A percentile compares a stretch with the other conserved stretches of the same genome.
phyloP scores from a whole-genome alignment of 2,888 invertebrate genomes.

The Frankliniella intonsa region DNA sequence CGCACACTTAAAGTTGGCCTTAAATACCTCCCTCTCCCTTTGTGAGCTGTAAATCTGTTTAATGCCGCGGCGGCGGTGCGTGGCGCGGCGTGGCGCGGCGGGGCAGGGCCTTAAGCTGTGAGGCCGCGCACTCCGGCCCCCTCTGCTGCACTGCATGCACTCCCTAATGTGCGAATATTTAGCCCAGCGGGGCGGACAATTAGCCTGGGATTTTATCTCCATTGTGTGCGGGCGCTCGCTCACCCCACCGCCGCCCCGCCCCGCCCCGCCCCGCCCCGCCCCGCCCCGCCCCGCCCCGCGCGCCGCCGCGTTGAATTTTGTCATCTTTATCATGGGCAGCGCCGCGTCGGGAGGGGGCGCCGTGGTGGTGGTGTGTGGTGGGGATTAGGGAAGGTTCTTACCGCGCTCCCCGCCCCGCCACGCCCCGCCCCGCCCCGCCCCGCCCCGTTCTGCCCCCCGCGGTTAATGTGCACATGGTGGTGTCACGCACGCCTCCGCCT shows the following conservation, averaged over 20 bases:
- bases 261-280: not conserved
- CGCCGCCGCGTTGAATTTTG: not conserved
- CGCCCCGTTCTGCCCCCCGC: no score
- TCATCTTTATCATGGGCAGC: not conserved
- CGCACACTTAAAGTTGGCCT: conserved; percentile 24
- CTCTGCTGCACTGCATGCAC: not conserved
- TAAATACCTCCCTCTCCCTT: conserved; percentile 18
- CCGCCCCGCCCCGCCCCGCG: not conserved
- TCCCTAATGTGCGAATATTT: not conserved
- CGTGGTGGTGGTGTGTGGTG: not conserved
- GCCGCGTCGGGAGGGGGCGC: not conserved
- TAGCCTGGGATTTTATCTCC: not conserved
- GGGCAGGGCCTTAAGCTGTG: not conserved
- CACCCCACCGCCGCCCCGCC: not conserved
- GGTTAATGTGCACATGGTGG: no score
- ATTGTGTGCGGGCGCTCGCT: not conserved
- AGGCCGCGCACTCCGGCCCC: not conserved
- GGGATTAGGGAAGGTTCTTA: no score
- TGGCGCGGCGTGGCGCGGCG: not conserved
- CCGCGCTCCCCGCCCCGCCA: no score
- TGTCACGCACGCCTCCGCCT: no score
- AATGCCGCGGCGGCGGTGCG: not conserved
- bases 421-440: no score
- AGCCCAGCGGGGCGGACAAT: conserved; percentile 7
- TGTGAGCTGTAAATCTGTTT: conserved; percentile 24